A percentile compares a stretch with the other conserved stretches of the same genome.
Conservation (phyloP, 2,797 vertebrate genomes). For the Pyrocephalus nanus region DNA sequence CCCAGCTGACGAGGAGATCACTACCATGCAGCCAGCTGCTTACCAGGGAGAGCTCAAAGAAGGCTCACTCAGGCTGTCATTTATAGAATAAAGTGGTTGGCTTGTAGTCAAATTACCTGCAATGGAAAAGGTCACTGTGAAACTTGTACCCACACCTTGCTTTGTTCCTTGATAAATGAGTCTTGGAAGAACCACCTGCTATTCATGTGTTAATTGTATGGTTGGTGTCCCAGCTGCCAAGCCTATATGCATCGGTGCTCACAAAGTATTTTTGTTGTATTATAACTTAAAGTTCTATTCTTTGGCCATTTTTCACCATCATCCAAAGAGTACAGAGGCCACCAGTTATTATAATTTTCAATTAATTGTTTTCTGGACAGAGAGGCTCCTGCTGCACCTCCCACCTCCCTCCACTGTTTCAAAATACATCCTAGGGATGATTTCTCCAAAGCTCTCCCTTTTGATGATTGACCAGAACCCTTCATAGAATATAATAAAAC, state of each 20-base stretch:
- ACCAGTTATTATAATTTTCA: background rate
- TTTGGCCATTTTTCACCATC: background rate
- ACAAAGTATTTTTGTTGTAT: background rate
- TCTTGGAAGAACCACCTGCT: background rate
- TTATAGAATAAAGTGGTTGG: background rate
- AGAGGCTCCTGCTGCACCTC: background rate
- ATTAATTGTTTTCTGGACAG: background rate
- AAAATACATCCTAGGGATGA: background rate
- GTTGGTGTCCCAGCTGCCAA: background rate
- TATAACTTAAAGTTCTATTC: background rate
- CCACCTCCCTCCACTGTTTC: background rate
- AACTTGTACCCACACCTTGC: background rate
- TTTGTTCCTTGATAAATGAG: background rate
- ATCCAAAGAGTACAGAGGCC: background rate
- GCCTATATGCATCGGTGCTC: background rate
- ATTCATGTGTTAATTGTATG: background rate
- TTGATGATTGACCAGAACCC: background rate
- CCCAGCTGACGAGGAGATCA: background rate
- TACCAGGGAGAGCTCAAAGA: background rate
- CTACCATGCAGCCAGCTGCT: background rate
- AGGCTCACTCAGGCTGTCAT: background rate
- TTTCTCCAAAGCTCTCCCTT: background rate
- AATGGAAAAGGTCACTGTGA: background rate
- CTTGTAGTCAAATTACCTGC: background rate
- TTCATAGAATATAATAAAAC: background rate